These are phyloP conservation scores for Ceraclea dissimilis DNA, from an alignment of 2,888 invertebrate species.

Conservation along the genomic window DNA sequence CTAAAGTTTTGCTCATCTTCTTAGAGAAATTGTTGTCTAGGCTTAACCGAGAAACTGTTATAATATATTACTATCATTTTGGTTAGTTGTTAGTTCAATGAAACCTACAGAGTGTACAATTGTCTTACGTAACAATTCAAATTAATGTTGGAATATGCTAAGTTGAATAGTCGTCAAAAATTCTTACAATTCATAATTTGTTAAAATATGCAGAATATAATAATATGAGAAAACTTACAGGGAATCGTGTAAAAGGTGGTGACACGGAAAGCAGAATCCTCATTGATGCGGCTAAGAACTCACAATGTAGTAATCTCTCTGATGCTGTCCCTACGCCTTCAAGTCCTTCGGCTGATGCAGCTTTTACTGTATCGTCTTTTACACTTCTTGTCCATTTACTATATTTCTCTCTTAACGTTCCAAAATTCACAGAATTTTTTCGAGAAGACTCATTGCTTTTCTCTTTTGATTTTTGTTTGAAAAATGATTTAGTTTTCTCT, in stretches of 20 bases:
- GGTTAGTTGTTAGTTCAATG: too few species aligned
- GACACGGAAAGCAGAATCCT: conserved; percentile 57
- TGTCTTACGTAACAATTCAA: too few species aligned
- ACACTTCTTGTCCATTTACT: conserved; percentile 12
- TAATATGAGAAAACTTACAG: conserved; percentile 16
- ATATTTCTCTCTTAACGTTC: conserved; percentile 9
- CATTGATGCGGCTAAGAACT: conserved; percentile 57
- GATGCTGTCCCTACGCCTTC: conserved; percentile 2
- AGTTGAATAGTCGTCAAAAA: too few species aligned
- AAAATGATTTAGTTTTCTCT: conserved; percentile 16
- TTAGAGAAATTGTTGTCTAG: too few species aligned
- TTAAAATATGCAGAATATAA: too few species aligned
- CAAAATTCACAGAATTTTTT: conserved; percentile 19
- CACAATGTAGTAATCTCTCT: conserved; percentile 27
- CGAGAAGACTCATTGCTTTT: conserved; percentile 8
- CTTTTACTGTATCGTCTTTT: conserved; percentile 11
- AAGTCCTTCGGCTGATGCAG: conserved; percentile 18
- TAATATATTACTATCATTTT: too few species aligned
- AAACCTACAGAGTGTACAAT: too few species aligned
- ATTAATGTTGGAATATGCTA: too few species aligned
- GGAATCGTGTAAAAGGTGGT: conserved; percentile 36
- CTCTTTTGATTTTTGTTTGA: conserved; percentile 21
- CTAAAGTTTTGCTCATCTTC: too few species aligned
- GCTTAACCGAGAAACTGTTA: too few species aligned
- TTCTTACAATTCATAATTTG: too few species aligned